A percentile compares a stretch with the other conserved stretches of the same genome.
Conservation (phyloP, 2,113 vertebrate species). For the Mesoclemmys tuberculata region DNA sequence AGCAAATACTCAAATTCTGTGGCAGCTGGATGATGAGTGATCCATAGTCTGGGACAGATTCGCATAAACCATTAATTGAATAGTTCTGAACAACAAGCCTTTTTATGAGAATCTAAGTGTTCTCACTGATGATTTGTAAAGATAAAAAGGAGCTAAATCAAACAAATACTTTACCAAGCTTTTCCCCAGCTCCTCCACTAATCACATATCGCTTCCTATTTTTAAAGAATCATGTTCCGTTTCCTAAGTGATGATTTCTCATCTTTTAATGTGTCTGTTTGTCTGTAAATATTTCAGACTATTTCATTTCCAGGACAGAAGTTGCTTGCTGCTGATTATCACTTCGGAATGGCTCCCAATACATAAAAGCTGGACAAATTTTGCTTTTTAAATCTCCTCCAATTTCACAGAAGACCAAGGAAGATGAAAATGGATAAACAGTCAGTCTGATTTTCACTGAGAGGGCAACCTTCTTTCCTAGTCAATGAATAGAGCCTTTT, state of each 20-base stretch:
- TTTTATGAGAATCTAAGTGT: not conserved
- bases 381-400: not conserved
- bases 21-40: not conserved
- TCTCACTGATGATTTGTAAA: not conserved
- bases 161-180: not conserved
- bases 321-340: slow-evolving; percentile 10
- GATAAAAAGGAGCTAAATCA: not conserved
- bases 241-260: not conserved
- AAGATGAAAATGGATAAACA: slow-evolving; percentile 45
- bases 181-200: not conserved
- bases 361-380: not conserved
- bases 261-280: not conserved
- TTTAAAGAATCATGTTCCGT: not conserved
- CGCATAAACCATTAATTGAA: not conserved
- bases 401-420: slow-evolving; percentile 3
- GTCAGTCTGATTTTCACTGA: not conserved
- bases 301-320: slow-evolving; percentile 27
- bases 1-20: not conserved
- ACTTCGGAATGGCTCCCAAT: slow-evolving; percentile 7
- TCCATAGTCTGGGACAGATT: not conserved
- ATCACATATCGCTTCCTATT: not conserved
- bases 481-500: slow-evolving; percentile 54
- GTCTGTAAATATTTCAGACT: not conserved
- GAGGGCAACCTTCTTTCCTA: slow-evolving; percentile 35
- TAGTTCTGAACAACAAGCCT: not conserved